Base-by-base conservation (phyloP, 2,888 invertebrate genomes). In the Drosophila borealis region DNA sequence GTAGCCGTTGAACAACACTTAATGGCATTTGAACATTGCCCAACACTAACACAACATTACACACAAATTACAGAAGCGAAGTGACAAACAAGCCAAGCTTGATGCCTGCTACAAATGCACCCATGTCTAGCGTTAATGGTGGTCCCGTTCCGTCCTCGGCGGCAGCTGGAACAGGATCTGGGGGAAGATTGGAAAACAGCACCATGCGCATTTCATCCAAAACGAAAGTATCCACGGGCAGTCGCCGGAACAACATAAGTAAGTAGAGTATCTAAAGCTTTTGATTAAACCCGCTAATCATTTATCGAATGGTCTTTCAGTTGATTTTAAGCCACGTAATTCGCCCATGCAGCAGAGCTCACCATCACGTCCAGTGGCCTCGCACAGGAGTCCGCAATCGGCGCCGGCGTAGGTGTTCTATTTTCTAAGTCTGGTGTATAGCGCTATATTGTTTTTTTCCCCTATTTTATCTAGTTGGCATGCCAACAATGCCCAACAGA, bases 401-500 rank as follows among this genome's bases (percentile, higher is more conserved):
- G 92, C 92, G 57, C 92, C 93, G 70, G 92, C 90, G 92, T 92
- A 89, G 80, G 92, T 89, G 46, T 14, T 46, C 4, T 0, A 25
- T 19, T 0, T 17, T 21, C 4, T 8, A 10, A 17, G 1, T 34
- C 1, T 1, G 1, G 4, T 57, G 33, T 59, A 10, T 17, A 2
- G 2, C 3, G 44, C 9, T 37, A 13, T 92, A 6, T 11, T 14
- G 11, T 11, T 11, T 11, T 10, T 46, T 21, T 3, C 17, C 2
- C 2, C 13, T 63, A 29, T 6, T 19, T 29, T 17, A 54, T 44
- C 48, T 19, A 95, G 95, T 70, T 95, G 95, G 93, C 94, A 95
- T 78, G 93, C 93, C 60, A 94, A 94, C 74, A 94, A 94, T 78
- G 94, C 94, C 49, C 95, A 94, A 91, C 95, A 95, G 77, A 95